A percentile compares a stretch with the other conserved stretches of the same genome.
These are phyloP conservation scores for Plemyria rubiginata DNA, from an alignment of 2,888 invertebrate genomes.

Conservation along the genomic window DNA sequence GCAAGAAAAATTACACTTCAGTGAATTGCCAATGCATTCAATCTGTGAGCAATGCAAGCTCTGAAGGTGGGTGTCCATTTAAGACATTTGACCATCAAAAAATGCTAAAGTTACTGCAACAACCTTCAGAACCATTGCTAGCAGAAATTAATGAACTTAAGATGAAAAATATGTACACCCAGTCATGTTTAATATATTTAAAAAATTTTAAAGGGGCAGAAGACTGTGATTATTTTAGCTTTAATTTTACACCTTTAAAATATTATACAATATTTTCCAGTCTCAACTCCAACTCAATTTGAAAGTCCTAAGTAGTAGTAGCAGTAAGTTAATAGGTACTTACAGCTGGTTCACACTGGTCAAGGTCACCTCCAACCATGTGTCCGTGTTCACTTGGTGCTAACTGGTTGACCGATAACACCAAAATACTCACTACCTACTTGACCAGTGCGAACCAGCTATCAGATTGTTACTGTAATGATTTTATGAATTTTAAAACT, in stretches of 20 bases:
- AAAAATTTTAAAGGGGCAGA: constrained; percentile 42
- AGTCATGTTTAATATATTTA: constrained; percentile 62
- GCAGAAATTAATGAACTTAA: constrained; percentile 63
- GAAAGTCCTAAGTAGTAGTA: too few relatives aligned
- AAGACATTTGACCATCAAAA: constrained; percentile 80
- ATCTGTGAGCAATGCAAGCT: constrained; percentile 73
- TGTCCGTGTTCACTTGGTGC: too few relatives aligned
- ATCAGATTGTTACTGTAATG: too few relatives aligned
- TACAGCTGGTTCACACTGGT: too few relatives aligned
- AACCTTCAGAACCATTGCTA: constrained; percentile 48
- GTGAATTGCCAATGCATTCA: constrained; percentile 86
- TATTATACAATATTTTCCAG: constrained; percentile 58
- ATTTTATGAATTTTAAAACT: too few relatives aligned
- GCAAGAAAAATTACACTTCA: constrained; percentile 85
- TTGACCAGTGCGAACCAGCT: too few relatives aligned
- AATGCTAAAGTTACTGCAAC: constrained; percentile 65
- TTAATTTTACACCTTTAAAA: constrained; percentile 74
- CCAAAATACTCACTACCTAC: too few relatives aligned
- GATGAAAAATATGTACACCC: constrained; percentile 56
- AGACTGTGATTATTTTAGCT: constrained; percentile 59
- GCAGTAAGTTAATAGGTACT: too few relatives aligned
- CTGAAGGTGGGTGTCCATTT: constrained; percentile 88
- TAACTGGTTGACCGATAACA: too few relatives aligned
- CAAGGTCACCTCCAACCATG: too few relatives aligned
- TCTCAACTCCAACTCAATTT: background rate